Percentiles rank a stretch among this genome's conserved stretches.
These are phyloP conservation scores for Calvadosia cruxmelitensis DNA, from an alignment of 30 jellyfish, hydroid and myxozoan species.

Conservation along the genomic window DNA sequence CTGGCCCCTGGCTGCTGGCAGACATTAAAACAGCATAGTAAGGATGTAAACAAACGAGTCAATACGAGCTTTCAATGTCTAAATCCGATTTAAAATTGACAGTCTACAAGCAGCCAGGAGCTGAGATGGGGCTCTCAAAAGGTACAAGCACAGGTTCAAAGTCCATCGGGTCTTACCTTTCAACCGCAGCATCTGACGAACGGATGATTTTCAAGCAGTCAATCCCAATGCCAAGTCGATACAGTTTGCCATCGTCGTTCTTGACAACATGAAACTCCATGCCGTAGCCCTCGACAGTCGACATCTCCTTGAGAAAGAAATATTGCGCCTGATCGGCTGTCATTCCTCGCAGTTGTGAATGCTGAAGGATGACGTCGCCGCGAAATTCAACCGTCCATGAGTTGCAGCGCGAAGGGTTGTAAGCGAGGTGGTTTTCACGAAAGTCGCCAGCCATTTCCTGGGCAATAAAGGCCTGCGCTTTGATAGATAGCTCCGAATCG, in stretches of 20 bases:
- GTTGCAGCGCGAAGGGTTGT: conserved; percentile 62
- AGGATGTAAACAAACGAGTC: too few relatives aligned
- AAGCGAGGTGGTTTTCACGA: conserved; percentile 85
- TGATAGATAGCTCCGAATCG: conserved; percentile 18
- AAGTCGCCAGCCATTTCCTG: conserved; percentile 85
- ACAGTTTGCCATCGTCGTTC: conserved; percentile 53
- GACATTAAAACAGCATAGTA: too few relatives aligned
- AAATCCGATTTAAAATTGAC: too few relatives aligned
- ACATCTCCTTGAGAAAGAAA: conserved; percentile 38
- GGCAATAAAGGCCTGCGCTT: conserved; percentile 62
- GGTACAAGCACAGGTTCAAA: neutral
- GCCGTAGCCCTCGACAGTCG: conserved; percentile 73
- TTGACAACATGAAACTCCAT: conserved; percentile 61
- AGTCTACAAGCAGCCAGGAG: too few relatives aligned
- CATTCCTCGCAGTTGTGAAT: conserved; percentile 70
- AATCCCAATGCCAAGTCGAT: conserved; percentile 73
- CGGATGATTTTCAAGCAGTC: conserved; percentile 61
- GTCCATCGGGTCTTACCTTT: conserved; percentile 68
- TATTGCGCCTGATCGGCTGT: conserved; percentile 64
- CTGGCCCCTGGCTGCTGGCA: too few relatives aligned
- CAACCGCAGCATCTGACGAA: conserved; percentile 46
- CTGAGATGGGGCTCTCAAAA: too few relatives aligned
- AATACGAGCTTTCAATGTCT: too few relatives aligned
- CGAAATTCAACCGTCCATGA: conserved; percentile 80
- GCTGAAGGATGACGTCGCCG: conserved; percentile 65